Evolutionary conservation across 2,113 vertebrate genomes (phyloP).

Genomic region (Phaetusa simplex): DNA sequence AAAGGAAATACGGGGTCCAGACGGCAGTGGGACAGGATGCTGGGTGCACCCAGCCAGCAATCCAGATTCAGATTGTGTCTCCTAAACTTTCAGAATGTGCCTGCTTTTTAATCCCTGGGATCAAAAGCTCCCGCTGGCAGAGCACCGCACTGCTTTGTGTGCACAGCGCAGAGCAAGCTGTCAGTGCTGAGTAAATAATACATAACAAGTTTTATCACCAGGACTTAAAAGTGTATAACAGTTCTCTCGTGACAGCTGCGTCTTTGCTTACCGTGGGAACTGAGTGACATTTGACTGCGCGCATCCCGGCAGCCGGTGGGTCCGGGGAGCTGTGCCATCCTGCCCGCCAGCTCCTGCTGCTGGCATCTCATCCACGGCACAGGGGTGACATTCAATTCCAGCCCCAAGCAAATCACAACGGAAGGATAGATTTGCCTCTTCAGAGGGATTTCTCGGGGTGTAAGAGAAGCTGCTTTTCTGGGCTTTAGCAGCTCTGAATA

Average conservation of each 20-base stretch:
- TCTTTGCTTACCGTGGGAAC: constrained; percentile 19
- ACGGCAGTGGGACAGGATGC: not conserved
- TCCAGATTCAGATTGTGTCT: not conserved
- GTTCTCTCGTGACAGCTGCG: not conserved
- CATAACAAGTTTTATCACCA: constrained; percentile 32
- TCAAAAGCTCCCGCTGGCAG: not conserved
- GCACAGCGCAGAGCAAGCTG: not conserved
- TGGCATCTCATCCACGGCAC: not conserved
- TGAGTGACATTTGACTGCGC: not conserved
- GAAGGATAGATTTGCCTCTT: not conserved
- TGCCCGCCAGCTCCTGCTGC: not conserved
- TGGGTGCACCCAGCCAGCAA: not conserved
- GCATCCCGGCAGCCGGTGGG: not conserved
- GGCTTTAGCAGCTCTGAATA: not conserved
- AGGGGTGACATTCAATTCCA: not conserved
- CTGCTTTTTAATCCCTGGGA: not conserved
- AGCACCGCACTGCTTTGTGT: fast-evolving
- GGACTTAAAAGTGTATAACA: not conserved
- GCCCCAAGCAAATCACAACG: not conserved
- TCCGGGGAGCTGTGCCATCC: not conserved
- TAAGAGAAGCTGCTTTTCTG: not conserved
- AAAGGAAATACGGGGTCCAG: not conserved
- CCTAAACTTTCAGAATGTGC: not conserved
- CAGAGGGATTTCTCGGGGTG: not conserved
- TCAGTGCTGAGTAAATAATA: constrained; percentile 39